A percentile compares a stretch with the other conserved stretches of the same genome.
phyloP scores from a whole-genome alignment of 2,888 invertebrate genomes.

The Synergus umbraculus region DNA sequence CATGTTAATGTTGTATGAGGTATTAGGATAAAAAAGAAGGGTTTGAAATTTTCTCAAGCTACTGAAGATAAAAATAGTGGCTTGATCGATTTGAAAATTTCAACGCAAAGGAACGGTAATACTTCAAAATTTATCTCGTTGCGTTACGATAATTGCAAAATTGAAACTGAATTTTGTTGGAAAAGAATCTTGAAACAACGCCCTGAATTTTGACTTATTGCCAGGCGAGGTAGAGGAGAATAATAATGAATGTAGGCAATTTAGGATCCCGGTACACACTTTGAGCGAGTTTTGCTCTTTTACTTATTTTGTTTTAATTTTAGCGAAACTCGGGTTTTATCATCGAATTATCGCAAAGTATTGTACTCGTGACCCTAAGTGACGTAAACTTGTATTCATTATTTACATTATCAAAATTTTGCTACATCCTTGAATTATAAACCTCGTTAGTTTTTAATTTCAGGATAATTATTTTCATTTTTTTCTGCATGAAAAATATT shows the following conservation, averaged over 20 bases:
- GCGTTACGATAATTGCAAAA: constrained; percentile 58
- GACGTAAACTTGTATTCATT: constrained; percentile 68
- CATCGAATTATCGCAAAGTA: constrained; percentile 53
- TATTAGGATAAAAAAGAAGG: constrained; percentile 53
- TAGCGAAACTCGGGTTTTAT: constrained; percentile 42
- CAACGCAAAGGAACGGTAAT: constrained; percentile 58
- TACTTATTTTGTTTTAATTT: constrained; percentile 35
- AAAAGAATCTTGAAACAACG: constrained; percentile 59
- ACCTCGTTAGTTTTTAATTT: constrained; percentile 44
- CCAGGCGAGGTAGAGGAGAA: constrained; percentile 51
- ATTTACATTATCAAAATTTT: constrained; percentile 53
- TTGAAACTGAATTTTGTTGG: constrained; percentile 53
- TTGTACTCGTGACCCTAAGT: constrained; percentile 61
- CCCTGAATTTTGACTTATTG: constrained; percentile 67
- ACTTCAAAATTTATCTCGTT: constrained; percentile 67
- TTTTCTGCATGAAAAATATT: constrained; percentile 32
- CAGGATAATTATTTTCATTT: constrained; percentile 35
- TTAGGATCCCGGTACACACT: constrained; percentile 62
- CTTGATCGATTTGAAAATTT: constrained; percentile 63
- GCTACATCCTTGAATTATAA: constrained; percentile 5
- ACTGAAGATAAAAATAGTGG: constrained; percentile 42
- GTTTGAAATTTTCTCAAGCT: constrained; percentile 57
- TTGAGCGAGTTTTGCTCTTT: constrained; percentile 50
- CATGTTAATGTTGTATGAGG: constrained; percentile 65
- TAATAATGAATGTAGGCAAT: constrained; percentile 67